Conservation (phyloP, 2,888 invertebrate genomes). For the Himalopsyche japonica region DNA sequence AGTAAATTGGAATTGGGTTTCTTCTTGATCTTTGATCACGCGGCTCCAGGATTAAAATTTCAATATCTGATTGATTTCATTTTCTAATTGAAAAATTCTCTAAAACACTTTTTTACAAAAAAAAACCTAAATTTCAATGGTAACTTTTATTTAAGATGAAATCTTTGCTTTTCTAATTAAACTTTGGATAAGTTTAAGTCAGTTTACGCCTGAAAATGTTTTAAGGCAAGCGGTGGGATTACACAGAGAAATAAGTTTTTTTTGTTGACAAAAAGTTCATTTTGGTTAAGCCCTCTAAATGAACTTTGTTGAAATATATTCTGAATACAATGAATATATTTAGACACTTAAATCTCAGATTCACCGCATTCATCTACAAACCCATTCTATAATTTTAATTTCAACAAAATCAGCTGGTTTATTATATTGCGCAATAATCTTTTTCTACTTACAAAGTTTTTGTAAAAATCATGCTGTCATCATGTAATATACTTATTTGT, state of each 20-base stretch:
- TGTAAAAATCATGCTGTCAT: too few relatives aligned
- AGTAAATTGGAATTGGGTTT: not conserved
- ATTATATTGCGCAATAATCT: too few relatives aligned
- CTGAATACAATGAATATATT: not conserved
- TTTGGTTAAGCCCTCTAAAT: not conserved
- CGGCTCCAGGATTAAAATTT: constrained; percentile 5
- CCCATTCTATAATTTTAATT: not conserved
- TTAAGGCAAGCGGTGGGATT: not conserved
- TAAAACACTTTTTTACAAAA: not conserved
- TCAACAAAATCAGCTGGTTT: not conserved
- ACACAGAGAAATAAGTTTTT: not conserved
- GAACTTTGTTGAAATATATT: not conserved
- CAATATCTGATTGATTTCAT: constrained; percentile 33
- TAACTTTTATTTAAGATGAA: constrained; percentile 24
- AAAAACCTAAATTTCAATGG: constrained; percentile 1
- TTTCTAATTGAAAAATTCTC: constrained; percentile 34
- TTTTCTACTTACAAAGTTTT: too few relatives aligned
- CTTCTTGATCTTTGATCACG: not conserved
- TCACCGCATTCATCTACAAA: not conserved
- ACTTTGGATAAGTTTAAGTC: constrained; percentile 26
- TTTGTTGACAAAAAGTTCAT: not conserved
- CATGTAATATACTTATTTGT: too few relatives aligned
- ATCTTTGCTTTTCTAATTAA: constrained; percentile 32
- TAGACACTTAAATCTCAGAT: not conserved
- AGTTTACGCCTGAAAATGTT: not conserved